Base-by-base conservation (phyloP, 2,113 vertebrate species). In the Strigops habroptila region DNA sequence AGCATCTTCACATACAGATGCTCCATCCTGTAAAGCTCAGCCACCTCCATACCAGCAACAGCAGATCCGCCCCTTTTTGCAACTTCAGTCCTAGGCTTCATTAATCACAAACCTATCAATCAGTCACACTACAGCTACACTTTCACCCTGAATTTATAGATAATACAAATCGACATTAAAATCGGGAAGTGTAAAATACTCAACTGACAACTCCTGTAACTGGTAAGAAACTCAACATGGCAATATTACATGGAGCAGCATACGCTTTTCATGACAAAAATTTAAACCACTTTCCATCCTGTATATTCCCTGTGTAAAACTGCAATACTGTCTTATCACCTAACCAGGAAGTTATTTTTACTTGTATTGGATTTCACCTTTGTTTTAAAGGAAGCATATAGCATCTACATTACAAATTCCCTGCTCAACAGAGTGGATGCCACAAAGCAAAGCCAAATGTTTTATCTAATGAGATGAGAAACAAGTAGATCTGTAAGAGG, bases 271-370 rank as follows among this genome's bases (percentile, higher is more conserved):
- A 91, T 35, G 30, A 46, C 18, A 90, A 88, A 94, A 74, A 86
- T 31, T 86, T 86, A 84, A 96, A 82, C 74, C 41, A 55, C 49
- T 95, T 94, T 48, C 90, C 65, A 80, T 95, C 96, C 91, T 60
- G 21, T 53, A 64, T 82, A 60, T 70, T 87, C 63, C 63, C 78
- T 51, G 60, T 37, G 35, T 51, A 63, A 67, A 94, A 86, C n/a
- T 70, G 81, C 75, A 73, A 37, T n/a, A 51, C 16, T 17, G 1
- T 35, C 53, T 70, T 46, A 55, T 33, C 44, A 59, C 57, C 44
- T 75, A 62, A 48, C 10, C 22, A 48, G 41, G 19, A 77, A 59
- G 25, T 25, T 55, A 51, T 46, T 86, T 46, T 86, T 73, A 74
- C 18, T 71, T 68, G 48, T 37, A 37, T 12, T 62, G 60, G 57